Evolutionary conservation across 2,113 vertebrate genomes (phyloP), one percentile per base, ranked within the genome.

Genomic region (Symphodus melops): DNA sequence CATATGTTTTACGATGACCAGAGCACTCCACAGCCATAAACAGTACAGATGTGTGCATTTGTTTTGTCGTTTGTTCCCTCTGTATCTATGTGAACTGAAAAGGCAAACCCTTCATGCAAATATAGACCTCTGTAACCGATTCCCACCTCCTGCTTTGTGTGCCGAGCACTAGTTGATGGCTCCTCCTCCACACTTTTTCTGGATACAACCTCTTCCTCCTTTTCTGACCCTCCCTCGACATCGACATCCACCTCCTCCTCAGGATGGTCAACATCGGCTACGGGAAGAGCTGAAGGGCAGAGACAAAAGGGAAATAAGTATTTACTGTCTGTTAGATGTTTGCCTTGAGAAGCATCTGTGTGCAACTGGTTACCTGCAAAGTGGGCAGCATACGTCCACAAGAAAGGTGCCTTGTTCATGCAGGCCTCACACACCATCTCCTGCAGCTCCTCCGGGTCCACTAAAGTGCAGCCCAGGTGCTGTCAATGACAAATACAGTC

Each of bases 391-490:
- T 99, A 99, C 2, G 94, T 95, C 98, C 97, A 97, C 0, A 99
- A 77, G 88, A 98, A 97, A 21, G 95, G 94, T 59, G 95, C 96
- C 67, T 42, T 96, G 25, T 95, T 94, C 97, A 98, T 98, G 72
- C 98, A 99, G 72, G 90, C 83, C 73, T 94, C 96, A 77, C 98
- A 99, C 0, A 97, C 94, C 97, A 99, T 98, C 88, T 99, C 98
- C 20, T 96, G 95, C 86, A 97, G 95, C 74, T 97, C 97, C 51
- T 96, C 96, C 0, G 95, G 94, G 37, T 98, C 97, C 4, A 88
- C 94, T 1, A 94, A 88, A 12, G 88, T 2, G 58, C 93, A 95
- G 21, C 96, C 96, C 36, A 99, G 94, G 69, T 99, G 97, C 98
- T 99, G 58, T 25, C 68, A 68, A 52, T 85, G 16, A 44, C 7